Percentiles rank a stretch among this genome's conserved stretches.
phyloP scores from a whole-genome alignment of 2,888 invertebrate genomes.

The Ecliptopera silaceata region DNA sequence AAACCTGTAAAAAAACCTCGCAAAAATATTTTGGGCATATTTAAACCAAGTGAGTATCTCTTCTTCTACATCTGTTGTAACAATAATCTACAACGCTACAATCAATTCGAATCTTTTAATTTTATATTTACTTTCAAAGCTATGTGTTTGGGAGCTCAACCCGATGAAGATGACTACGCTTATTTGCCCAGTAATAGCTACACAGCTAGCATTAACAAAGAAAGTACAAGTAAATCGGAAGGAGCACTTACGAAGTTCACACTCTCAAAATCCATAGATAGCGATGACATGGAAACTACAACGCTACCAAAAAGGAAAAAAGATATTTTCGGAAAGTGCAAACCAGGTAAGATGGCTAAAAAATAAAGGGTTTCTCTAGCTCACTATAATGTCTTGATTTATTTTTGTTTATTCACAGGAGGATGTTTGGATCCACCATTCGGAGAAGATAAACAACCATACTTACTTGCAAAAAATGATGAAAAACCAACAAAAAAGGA shows the following conservation, averaged over 20 bases:
- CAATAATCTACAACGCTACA: too few relatives aligned
- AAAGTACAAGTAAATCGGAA: constrained; percentile 37
- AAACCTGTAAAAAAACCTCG: constrained; percentile 47
- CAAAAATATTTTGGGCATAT: constrained; percentile 50
- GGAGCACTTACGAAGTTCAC: constrained; percentile 39
- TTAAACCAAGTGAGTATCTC: constrained; percentile 44
- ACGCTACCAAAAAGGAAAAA: constrained; percentile 40
- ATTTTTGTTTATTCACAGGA: constrained; percentile 47
- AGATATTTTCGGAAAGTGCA: constrained; percentile 66
- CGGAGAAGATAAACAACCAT: constrained; percentile 64
- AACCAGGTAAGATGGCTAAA: constrained; percentile 58
- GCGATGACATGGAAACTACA: constrained; percentile 24
- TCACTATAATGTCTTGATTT: not conserved
- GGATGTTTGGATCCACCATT: constrained; percentile 75
- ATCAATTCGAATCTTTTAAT: not conserved
- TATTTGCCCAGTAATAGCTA: constrained; percentile 46
- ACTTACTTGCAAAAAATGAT: constrained; percentile 42
- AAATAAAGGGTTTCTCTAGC: not conserved
- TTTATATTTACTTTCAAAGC: constrained; percentile 41
- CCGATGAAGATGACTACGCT: constrained; percentile 53
- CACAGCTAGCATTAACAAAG: constrained; percentile 6
- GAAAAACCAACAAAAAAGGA: not conserved
- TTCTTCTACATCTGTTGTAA: not conserved
- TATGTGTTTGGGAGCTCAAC: constrained; percentile 52
- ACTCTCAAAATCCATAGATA: constrained; percentile 43